Conservation (phyloP, 2,888 invertebrate genomes). For the Andrena camellia region DNA sequence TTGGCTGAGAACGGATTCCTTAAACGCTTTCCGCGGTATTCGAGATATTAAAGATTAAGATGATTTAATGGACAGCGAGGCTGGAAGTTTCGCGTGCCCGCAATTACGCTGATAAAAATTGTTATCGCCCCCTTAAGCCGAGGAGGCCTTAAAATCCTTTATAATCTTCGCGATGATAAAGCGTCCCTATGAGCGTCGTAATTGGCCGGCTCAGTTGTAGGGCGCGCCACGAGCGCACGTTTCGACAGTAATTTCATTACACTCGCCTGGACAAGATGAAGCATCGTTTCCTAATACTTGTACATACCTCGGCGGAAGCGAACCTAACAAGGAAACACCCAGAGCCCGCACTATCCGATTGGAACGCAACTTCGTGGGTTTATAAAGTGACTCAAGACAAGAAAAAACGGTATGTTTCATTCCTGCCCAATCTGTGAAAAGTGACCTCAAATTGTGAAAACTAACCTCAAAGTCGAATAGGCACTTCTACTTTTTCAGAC, state of each 20-base stretch:
- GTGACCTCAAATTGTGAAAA: too few species aligned
- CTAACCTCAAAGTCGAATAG: too few species aligned
- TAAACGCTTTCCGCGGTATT: conserved; percentile 24
- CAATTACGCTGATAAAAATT: conserved; percentile 56
- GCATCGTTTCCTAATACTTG: conserved; percentile 6
- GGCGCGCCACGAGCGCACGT: not conserved
- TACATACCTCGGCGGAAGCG: not conserved
- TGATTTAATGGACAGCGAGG: conserved; percentile 43
- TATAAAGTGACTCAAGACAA: too few species aligned
- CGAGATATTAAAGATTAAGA: conserved; percentile 56
- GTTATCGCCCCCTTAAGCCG: conserved; percentile 40
- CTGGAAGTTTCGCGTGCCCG: conserved; percentile 45
- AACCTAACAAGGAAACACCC: too few species aligned
- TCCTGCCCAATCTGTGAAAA: too few species aligned
- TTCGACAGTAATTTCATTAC: conserved; percentile 36
- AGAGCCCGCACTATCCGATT: too few species aligned
- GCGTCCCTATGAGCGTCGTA: conserved; percentile 39
- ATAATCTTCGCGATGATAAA: conserved; percentile 54
- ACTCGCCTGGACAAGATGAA: conserved; percentile 1
- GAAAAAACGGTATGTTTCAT: too few species aligned
- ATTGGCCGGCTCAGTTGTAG: conserved; percentile 44
- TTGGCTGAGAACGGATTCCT: conserved; percentile 33
- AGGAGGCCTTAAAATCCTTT: conserved; percentile 43
- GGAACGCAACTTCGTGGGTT: too few species aligned
- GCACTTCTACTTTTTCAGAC: too few species aligned